Conservation (phyloP, 2,888 invertebrate species). For the Hemaris fuciformis region DNA sequence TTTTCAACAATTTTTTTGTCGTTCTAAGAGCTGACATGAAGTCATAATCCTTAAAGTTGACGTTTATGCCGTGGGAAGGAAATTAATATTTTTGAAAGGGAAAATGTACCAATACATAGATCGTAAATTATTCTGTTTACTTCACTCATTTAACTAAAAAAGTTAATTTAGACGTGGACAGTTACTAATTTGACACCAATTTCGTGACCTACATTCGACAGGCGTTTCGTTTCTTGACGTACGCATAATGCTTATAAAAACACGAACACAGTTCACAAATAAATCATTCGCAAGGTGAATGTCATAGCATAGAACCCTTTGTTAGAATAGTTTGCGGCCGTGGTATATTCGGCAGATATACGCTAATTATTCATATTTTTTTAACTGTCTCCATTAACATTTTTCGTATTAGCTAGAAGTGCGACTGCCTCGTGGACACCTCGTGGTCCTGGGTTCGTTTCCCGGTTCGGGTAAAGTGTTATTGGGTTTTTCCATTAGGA, state of each 20-base stretch:
- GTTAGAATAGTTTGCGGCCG: not conserved
- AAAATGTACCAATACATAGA: no score
- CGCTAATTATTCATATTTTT: not conserved
- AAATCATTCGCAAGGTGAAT: slow-evolving; percentile 7
- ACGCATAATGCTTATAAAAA: slow-evolving; percentile 8
- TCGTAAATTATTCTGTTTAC: not conserved
- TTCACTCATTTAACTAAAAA: not conserved
- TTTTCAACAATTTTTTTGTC: no score
- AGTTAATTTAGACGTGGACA: not conserved
- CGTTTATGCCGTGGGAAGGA: no score
- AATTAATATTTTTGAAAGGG: no score
- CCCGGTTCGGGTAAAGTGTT: no score
- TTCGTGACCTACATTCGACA: not conserved
- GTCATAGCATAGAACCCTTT: slow-evolving; percentile 4
- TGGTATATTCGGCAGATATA: not conserved
- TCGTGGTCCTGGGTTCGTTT: no score
- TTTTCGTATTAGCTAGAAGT: no score
- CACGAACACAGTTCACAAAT: slow-evolving; percentile 1
- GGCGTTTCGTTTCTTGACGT: not conserved
- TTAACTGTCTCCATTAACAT: not conserved
- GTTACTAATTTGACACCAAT: not conserved
- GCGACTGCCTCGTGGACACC: no score
- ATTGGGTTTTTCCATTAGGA: no score
- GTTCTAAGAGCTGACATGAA: no score
- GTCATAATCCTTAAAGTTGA: no score